These are phyloP conservation scores for Trichomycterus rosablanca DNA, from an alignment of 2,113 vertebrate genomes.

Conservation along the genomic window DNA sequence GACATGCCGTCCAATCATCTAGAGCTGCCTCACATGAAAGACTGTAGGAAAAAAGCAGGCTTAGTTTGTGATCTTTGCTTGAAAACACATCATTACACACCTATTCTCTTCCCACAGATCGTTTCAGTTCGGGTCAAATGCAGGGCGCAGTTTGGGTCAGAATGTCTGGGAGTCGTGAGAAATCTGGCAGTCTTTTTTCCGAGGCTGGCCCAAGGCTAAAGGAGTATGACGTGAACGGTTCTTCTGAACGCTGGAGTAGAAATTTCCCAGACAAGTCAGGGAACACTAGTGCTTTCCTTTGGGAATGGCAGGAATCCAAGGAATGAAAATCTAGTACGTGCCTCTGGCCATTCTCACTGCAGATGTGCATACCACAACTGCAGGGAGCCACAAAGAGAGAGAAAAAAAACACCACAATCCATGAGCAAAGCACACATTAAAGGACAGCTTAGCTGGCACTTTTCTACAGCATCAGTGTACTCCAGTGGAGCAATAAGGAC, in stretches of 20 bases:
- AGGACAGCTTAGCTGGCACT: background rate
- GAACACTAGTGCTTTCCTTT: constrained; percentile 36
- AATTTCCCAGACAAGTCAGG: constrained; percentile 25
- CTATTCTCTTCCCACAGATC: constrained; percentile 26
- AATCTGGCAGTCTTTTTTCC: constrained; percentile 52
- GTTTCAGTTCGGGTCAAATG: no score
- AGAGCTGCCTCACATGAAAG: background rate
- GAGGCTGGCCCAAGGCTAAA: constrained; percentile 34
- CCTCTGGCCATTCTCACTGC: constrained; percentile 21
- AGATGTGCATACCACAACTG: constrained; percentile 24
- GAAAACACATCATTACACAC: constrained; percentile 19
- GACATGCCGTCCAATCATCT: background rate
- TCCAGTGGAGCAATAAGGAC: background rate
- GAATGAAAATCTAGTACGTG: constrained; percentile 34
- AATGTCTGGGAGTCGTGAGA: constrained; percentile 60
- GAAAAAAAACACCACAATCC: constrained; percentile 9
- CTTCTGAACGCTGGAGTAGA: constrained; percentile 28
- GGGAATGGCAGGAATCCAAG: constrained; percentile 58
- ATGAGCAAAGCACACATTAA: constrained; percentile 7
- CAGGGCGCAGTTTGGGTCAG: constrained; percentile 36
- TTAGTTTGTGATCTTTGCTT: constrained; percentile 10
- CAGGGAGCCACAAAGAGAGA: constrained; percentile 1
- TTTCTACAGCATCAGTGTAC: background rate
- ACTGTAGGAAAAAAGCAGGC: no score
- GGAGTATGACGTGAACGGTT: constrained; percentile 39